Conservation (phyloP, 2,888 invertebrate species). For the Chirona hameri region DNA sequence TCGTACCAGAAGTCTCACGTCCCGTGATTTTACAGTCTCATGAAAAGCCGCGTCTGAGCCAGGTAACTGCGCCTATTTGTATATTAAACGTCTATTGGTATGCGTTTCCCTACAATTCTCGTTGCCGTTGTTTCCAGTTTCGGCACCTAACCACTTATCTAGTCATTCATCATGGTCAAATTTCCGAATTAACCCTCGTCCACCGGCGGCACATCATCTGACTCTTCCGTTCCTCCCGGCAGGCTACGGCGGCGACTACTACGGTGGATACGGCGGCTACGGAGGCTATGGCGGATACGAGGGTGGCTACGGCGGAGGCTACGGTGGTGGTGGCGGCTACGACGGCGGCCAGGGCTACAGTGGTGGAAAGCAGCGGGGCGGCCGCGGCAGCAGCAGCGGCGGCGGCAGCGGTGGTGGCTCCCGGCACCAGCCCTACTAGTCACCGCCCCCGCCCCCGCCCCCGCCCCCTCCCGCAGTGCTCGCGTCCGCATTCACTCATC, state of each 20-base stretch:
- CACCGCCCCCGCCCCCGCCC: neutral
- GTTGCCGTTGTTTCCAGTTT: no score
- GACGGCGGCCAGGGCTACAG: slow-evolving; percentile 40
- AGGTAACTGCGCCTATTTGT: no score
- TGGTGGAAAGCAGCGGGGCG: slow-evolving; percentile 32
- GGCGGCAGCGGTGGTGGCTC: slow-evolving; percentile 41
- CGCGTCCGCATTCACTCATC: neutral
- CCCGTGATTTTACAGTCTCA: no score
- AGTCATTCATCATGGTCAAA: no score
- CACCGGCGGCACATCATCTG: neutral
- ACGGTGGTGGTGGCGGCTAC: slow-evolving; percentile 37
- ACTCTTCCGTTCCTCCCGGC: neutral
- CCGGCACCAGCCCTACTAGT: neutral
- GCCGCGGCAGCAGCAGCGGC: slow-evolving; percentile 38
- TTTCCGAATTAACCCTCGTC: no score
- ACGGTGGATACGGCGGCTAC: slow-evolving; percentile 42
- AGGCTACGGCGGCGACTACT: slow-evolving; percentile 41
- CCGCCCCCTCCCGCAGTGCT: neutral
- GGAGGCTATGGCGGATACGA: slow-evolving; percentile 37
- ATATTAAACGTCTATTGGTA: no score
- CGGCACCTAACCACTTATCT: no score
- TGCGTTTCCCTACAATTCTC: no score
- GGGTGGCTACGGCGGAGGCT: slow-evolving; percentile 30
- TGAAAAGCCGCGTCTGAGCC: no score
- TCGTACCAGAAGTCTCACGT: no score